Evolutionary conservation across 2,113 vertebrate species (phyloP), one percentile per base, ranked within the genome.

Genomic region (Cygnus atratus): DNA sequence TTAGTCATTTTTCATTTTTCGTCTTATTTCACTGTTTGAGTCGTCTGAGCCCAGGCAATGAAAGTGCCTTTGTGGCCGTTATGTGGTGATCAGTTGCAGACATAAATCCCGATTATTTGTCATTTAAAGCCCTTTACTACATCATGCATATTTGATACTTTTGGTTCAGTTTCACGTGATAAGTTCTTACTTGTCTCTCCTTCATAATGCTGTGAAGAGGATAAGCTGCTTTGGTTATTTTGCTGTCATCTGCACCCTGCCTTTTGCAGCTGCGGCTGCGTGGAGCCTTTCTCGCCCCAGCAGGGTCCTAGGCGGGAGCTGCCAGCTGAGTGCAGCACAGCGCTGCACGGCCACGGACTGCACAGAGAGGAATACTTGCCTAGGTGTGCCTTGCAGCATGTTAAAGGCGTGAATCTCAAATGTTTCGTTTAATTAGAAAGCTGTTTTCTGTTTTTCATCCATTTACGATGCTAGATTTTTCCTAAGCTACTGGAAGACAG

Each of bases 101-200:
- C 4, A 3, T 35, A 12, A 73, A 72, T 52, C 28, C 72, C 26
- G 24, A 16, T 59, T 77, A 9, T 72, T 46, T 52, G 37, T n/a
- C 24, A 19, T 25, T n/a, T 58, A 29, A n/a, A 67, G 59, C 44
- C 59, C 44, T 65, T 71, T 20, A 17, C 12, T 17, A 19, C 52
- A 5, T n/a, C n/a, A 20, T 19, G 33, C n/a, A 3, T 5, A 13
- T 17, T 15, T 20, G 33, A 17, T 29, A 7, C 0, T 37, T 57
- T 11, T 10, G 22, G 15, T 52, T 83, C 33, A 7, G 22, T 52
- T 82, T 58, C 50, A 13, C 4, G 6, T 4, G 31, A 5, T 11
- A 7, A 0, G 2, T 41, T 43, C n/a, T 21, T 28, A 19, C 7
- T 20, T 29, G 41, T 11, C 35, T 17, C 37, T 17, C 44, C 70